Conservation (phyloP, 2,113 vertebrate genomes). For the Piaya cayana region DNA sequence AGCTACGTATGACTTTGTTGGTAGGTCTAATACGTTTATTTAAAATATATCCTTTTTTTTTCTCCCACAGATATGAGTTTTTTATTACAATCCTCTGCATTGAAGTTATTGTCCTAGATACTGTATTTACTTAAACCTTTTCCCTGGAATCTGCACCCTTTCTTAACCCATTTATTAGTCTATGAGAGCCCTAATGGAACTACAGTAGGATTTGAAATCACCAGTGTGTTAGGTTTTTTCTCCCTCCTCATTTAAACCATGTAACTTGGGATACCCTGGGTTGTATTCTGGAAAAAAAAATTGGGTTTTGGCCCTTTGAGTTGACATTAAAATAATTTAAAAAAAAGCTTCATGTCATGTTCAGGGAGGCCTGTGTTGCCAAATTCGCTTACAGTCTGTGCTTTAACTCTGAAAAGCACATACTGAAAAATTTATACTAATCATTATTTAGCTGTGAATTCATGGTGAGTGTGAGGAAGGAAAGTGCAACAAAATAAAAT, state of each 20-base stretch:
- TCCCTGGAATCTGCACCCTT: background rate
- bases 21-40: slow-evolving; percentile 11
- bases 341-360: background rate
- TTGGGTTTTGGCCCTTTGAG: background rate
- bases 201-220: background rate
- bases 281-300: background rate
- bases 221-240: background rate
- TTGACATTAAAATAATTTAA: background rate
- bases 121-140: background rate
- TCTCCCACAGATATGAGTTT: background rate
- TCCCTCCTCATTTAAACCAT: background rate
- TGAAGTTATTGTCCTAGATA: background rate
- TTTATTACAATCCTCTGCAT: background rate
- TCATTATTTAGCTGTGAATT: background rate
- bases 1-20: background rate
- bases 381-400: background rate
- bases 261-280: background rate
- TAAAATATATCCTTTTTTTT: background rate
- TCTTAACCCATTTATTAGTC: background rate
- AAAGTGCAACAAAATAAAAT: background rate
- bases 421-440: background rate
- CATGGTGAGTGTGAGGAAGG: background rate
- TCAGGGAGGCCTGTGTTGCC: background rate
- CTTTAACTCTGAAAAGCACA: background rate
- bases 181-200: background rate